A percentile compares a stretch with the other conserved stretches of the same genome.
These are phyloP conservation scores for Etia nguti DNA, from an alignment of 2,113 vertebrate genomes.

Conservation along the genomic window DNA sequence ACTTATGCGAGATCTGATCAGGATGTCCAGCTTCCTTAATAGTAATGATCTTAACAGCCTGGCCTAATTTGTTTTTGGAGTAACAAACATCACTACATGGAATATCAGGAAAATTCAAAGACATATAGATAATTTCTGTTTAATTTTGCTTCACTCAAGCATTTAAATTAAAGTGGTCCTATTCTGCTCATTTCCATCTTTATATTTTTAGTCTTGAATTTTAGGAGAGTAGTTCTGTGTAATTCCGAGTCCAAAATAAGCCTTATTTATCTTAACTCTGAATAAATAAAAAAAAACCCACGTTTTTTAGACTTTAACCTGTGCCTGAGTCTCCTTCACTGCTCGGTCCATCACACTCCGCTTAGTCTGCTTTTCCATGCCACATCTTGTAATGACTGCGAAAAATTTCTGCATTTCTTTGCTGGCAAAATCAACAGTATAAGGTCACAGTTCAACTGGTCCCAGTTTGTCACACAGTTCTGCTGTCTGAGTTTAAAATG, in stretches of 20 bases:
- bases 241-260: not conserved
- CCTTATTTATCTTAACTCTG: too few species aligned
- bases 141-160: not conserved
- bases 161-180: not conserved
- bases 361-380: too few species aligned
- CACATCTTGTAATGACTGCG: too few species aligned
- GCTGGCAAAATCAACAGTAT: not conserved
- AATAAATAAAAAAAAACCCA: too few species aligned
- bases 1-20: not conserved
- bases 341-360: not conserved
- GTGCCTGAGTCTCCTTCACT: not conserved
- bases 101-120: not conserved
- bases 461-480: not conserved
- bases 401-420: too few species aligned
- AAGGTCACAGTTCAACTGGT: fast-evolving
- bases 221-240: not conserved
- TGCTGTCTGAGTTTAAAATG: not conserved
- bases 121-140: not conserved
- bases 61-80: not conserved
- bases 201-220: not conserved
- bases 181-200: not conserved
- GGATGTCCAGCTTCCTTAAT: not conserved
- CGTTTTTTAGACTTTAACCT: not conserved
- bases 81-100: not conserved
- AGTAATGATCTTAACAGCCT: not conserved